Base-by-base conservation (phyloP, 1,140 invertebrate genomes). In the Drosophila neocordata region DNA sequence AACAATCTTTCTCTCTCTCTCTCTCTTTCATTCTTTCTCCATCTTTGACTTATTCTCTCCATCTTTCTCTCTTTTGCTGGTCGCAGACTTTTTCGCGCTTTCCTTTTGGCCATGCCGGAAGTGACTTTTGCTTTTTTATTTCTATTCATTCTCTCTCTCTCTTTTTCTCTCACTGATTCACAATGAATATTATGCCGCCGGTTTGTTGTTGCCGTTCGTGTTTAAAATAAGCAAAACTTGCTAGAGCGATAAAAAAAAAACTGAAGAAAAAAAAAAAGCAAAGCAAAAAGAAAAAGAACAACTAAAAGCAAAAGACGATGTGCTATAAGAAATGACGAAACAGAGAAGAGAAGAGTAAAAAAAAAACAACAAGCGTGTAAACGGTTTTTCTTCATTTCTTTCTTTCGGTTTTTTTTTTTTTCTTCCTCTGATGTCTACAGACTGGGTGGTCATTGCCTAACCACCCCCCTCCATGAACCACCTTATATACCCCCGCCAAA, bases 211-310 rank as follows among this genome's bases (percentile, higher is more conserved):
- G 69, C 48, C 70, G 80, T 84, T 77, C 81, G 80, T 84, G 81
- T 84, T 85, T 85, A 87, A 85, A 85, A 85, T 87, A 77, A 85
- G 81, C 78, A 85, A 77, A 85, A 85, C 81, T 85, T 78, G 73
- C 13, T 78, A 51, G 73, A 68, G 82, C 78, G 78, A 85, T 85
- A 85, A 85, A 85, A 87, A 85, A 87, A 71, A 71, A 68, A 77
- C 79, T 1, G 2, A 24, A 24, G 22, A 73, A 77, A 64, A 65
- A 73, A 69, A 67, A 64, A 44, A 71, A 59, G n/a, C n/a, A n/a
- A 61, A 31, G 27, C 3, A 31, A 31, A 31, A 31, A 31, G 27
- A 70, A 65, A 72, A 72, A 78, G 66, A 65, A 68, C 60, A 69
- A 56, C 71, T 74, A 55, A 58, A 74, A 71, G 70, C 67, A 65